Evolutionary conservation across 2,888 invertebrate species (phyloP).

Genomic region (Eristalis pertinax): DNA sequence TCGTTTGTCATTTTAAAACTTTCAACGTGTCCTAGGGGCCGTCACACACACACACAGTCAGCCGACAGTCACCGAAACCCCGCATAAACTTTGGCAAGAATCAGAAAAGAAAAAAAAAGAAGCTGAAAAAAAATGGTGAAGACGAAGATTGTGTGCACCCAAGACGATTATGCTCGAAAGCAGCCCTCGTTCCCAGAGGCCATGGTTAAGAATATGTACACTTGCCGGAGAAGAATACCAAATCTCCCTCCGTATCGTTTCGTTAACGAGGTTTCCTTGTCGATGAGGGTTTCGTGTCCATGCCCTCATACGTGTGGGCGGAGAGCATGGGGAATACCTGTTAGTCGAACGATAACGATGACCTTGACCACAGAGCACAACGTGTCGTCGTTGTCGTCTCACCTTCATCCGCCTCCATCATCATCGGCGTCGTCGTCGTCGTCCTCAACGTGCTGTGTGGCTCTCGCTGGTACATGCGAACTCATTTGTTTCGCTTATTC

Average conservation of each 20-base stretch:
- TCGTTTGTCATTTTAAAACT: conserved; percentile 40
- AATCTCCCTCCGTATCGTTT: conserved; percentile 6
- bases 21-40: neutral
- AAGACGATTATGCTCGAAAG: conserved; percentile 29
- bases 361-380: conserved; percentile 61
- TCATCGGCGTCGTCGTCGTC: neutral
- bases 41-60: too few relatives aligned
- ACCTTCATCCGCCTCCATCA: neutral
- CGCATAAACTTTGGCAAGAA: neutral
- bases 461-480: conserved; percentile 36
- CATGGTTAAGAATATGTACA: conserved; percentile 13
- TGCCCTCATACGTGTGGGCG: conserved; percentile 17
- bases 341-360: conserved; percentile 24
- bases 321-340: conserved; percentile 28
- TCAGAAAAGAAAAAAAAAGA: too few relatives aligned
- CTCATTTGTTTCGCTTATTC: conserved; percentile 52
- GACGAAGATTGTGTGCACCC: conserved; percentile 14
- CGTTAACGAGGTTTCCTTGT: neutral
- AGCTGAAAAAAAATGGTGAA: neutral
- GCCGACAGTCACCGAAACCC: neutral
- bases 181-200: neutral
- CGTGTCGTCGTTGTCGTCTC: neutral
- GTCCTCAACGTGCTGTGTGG: neutral
- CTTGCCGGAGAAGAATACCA: conserved; percentile 2
- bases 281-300: conserved; percentile 14